Conservation (phyloP, 2,797 vertebrate species). For the Phoebastria nigripes region DNA sequence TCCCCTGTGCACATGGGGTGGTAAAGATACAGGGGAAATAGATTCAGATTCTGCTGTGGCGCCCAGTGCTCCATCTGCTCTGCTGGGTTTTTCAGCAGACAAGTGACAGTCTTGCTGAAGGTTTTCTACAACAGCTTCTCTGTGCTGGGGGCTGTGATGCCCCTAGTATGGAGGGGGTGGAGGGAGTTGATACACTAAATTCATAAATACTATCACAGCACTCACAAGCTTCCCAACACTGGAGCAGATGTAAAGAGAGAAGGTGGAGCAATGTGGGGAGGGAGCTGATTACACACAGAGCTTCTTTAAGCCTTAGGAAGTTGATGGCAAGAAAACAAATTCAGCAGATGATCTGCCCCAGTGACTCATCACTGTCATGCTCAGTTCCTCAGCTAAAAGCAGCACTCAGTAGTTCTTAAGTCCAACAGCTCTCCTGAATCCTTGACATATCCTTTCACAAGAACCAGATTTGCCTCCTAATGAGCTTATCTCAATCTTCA, state of each 20-base stretch:
- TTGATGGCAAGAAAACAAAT: not conserved
- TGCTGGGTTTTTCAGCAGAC: not conserved
- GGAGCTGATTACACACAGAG: not conserved
- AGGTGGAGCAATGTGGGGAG: not conserved
- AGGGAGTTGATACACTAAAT: not conserved
- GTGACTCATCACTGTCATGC: not conserved
- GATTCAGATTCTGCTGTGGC: not conserved
- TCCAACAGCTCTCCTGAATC: not conserved
- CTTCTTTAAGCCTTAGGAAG: not conserved
- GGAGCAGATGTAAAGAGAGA: not conserved
- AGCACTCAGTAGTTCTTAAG: not conserved
- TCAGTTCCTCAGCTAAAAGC: not conserved
- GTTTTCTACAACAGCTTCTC: not conserved
- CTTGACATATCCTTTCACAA: not conserved
- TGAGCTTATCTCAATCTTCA: not conserved
- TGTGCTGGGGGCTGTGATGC: not conserved
- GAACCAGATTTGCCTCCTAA: not conserved
- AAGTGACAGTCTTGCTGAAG: not conserved
- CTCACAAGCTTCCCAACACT: not conserved
- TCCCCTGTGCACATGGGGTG: rapidly evolving
- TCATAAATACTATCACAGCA: not conserved
- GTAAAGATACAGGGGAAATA: not conserved
- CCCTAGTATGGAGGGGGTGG: not conserved
- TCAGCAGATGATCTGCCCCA: not conserved
- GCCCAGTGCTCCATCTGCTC: not conserved